Conservation (phyloP, 2,888 invertebrate species). For the Coremacera marginata region DNA sequence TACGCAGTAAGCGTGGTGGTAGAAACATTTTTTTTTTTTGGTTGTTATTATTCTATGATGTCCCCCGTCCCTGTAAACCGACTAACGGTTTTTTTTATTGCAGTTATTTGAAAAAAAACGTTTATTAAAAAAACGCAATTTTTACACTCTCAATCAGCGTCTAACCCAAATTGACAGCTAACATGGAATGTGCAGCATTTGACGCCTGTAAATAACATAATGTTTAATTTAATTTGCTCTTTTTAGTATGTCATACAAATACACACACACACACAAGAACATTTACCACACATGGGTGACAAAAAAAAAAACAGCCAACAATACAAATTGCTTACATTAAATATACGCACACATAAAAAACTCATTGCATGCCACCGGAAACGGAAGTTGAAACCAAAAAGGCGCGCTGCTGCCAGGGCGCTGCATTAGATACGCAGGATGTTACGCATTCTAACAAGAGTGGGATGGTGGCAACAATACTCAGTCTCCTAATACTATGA, state of each 20-base stretch:
- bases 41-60: no score
- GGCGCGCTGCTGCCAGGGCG: background rate
- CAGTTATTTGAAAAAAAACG: no score
- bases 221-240: conserved; percentile 2
- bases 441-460: background rate
- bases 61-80: no score
- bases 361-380: background rate
- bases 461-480: background rate
- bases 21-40: no score
- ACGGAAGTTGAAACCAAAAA: background rate
- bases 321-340: conserved; percentile 2
- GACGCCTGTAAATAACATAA: background rate
- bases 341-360: background rate
- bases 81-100: no score
- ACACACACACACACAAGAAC: no score
- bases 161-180: background rate
- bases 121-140: no score
- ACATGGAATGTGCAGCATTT: background rate
- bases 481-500: background rate
- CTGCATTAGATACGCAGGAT: no score
- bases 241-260: background rate
- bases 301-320: background rate
- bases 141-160: no score
- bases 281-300: no score
- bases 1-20: no score